Percentiles rank a stretch among this genome's conserved stretches.
Conservation (phyloP, 1,140 invertebrate species). For the Leptopilina clavipes region DNA sequence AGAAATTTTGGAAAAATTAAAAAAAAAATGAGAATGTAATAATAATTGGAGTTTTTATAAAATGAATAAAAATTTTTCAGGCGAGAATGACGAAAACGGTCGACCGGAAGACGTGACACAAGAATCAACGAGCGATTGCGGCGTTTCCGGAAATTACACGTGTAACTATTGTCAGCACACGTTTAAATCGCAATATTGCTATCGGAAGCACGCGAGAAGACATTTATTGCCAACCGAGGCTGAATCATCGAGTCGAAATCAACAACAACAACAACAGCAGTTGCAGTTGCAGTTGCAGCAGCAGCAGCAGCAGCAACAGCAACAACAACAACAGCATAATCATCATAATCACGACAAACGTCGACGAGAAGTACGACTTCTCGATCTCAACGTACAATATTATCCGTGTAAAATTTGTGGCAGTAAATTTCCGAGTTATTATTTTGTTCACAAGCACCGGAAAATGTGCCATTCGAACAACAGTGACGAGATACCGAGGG, state of each 20-base stretch:
- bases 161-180: conserved; percentile 87
- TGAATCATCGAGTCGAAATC: conserved; percentile 41
- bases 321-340: no score
- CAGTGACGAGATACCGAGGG: conserved; percentile 58
- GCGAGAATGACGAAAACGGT: conserved; percentile 65
- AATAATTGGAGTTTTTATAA: background rate
- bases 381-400: conserved; percentile 90
- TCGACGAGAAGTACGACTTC: conserved; percentile 77
- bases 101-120: conserved; percentile 41
- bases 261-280: conserved; percentile 20
- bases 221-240: conserved; percentile 77
- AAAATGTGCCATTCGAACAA: conserved; percentile 84
- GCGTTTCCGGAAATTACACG: conserved; percentile 73
- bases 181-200: conserved; percentile 89
- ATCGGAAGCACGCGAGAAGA: conserved; percentile 85
- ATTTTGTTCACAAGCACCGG: conserved; percentile 93
- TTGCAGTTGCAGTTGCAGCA: no score
- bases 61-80: conserved; percentile 36
- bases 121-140: background rate
- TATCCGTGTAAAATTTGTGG: conserved; percentile 95
- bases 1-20: background rate
- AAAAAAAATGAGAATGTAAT: no score
- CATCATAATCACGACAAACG: conserved; percentile 37
- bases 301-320: no score
- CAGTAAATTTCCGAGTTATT: conserved; percentile 93